Percentiles rank a stretch among this genome's conserved stretches.
These are phyloP conservation scores for Ceratosolen fusciceps DNA, from an alignment of 1,140 invertebrate species.

Conservation along the genomic window DNA sequence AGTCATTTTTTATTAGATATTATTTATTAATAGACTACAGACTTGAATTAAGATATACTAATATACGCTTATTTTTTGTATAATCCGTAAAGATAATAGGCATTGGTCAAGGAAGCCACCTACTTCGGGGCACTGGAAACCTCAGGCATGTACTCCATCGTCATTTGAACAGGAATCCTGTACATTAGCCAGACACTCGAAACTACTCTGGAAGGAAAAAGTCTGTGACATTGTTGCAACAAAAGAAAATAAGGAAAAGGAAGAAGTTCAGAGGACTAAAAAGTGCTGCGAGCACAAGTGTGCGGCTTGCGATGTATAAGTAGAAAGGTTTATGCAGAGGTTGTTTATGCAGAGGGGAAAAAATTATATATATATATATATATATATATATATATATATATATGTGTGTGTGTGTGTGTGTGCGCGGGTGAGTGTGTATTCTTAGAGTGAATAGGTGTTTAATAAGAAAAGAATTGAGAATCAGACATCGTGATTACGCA, in stretches of 20 bases:
- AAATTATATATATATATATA: too few species aligned
- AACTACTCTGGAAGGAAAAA: not conserved
- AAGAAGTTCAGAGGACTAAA: not conserved
- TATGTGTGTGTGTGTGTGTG: too few species aligned
- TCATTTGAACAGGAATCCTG: not conserved
- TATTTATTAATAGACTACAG: too few species aligned
- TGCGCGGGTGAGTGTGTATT: too few species aligned
- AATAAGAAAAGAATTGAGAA: not conserved
- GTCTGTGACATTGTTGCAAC: not conserved
- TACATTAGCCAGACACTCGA: not conserved
- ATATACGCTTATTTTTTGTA: not conserved
- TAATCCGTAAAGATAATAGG: constrained; percentile 2
- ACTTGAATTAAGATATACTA: not conserved
- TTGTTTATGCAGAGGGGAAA: not conserved
- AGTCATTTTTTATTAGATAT: too few species aligned
- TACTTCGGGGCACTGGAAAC: not conserved
- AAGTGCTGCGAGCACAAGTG: not conserved
- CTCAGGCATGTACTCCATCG: not conserved
- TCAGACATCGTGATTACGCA: not conserved
- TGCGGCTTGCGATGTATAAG: not conserved
- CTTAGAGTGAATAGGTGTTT: not conserved
- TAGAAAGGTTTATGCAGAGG: not conserved
- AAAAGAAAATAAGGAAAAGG: not conserved
- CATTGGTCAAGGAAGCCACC: not conserved
- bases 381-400: too few species aligned